Evolutionary conservation across 2,797 vertebrate genomes (phyloP).

Genomic region (Limosa lapponica): DNA sequence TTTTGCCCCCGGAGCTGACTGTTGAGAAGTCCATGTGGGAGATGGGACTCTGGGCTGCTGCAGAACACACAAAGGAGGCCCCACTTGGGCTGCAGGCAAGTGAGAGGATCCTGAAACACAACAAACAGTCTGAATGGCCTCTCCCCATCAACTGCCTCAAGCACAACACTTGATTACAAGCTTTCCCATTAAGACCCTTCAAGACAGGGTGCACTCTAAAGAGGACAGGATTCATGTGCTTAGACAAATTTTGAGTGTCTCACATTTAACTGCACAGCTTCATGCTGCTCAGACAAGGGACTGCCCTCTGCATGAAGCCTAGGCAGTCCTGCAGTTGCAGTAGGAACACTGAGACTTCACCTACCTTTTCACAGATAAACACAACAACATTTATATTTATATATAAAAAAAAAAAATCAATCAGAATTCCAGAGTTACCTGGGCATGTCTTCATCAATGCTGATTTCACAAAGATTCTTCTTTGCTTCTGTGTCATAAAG

Average conservation of each 20-base stretch:
- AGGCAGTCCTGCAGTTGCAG: not conserved
- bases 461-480: constrained; percentile 97
- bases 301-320: not conserved
- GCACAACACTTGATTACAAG: not conserved
- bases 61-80: constrained; percentile 94
- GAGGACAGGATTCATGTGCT: not conserved
- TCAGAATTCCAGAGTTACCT: constrained; percentile 77
- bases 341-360: not conserved
- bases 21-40: constrained; percentile 68
- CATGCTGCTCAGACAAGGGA: not conserved
- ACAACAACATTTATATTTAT: not conserved
- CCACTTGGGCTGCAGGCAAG: constrained; percentile 94
- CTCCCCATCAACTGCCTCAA: not conserved
- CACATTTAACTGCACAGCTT: not conserved
- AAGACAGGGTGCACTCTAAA: not conserved
- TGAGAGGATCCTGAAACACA: constrained; percentile 88
- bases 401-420: not conserved
- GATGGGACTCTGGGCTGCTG: constrained; percentile 82
- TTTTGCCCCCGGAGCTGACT: constrained; percentile 66
- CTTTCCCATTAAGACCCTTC: not conserved
- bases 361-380: not conserved
- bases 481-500: constrained; percentile 98
- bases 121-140: not conserved
- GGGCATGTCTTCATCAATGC: constrained; percentile 90
- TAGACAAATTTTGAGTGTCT: not conserved